Percentiles rank a stretch among this genome's conserved stretches.
Conservation (phyloP, 2,888 invertebrate genomes). For the Plagodis dolabraria region DNA sequence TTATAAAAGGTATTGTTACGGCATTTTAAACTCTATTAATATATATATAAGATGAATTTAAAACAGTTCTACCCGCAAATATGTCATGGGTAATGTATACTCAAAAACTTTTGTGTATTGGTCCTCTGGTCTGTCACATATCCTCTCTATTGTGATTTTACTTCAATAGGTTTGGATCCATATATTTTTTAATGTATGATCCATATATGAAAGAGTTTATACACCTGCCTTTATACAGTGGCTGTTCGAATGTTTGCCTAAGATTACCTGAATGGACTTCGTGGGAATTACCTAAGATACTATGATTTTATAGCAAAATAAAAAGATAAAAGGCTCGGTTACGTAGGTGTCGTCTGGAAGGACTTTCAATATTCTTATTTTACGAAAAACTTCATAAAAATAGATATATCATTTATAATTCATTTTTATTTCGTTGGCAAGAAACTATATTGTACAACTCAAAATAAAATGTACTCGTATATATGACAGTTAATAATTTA, state of each 20-base stretch:
- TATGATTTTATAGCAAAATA: neutral
- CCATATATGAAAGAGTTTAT: conserved; percentile 66
- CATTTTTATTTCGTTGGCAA: too few relatives aligned
- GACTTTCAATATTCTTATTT: neutral
- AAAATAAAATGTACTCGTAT: too few relatives aligned
- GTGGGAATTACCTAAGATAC: conserved; percentile 36
- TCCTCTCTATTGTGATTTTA: conserved; percentile 77
- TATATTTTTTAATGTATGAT: conserved; percentile 61
- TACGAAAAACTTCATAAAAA: neutral
- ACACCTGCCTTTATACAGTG: conserved; percentile 68
- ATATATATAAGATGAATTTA: conserved; percentile 2
- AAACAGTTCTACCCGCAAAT: conserved; percentile 11
- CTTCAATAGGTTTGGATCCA: conserved; percentile 68
- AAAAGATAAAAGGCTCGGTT: neutral
- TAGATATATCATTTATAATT: too few relatives aligned
- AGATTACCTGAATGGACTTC: conserved; percentile 31
- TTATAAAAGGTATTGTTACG: conserved; percentile 17
- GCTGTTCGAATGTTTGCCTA: conserved; percentile 38
- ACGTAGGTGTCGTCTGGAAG: neutral
- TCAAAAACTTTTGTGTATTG: conserved; percentile 73
- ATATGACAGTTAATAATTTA: too few relatives aligned
- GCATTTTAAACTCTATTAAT: conserved; percentile 45
- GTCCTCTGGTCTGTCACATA: conserved; percentile 83
- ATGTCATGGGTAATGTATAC: conserved; percentile 52
- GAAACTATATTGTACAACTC: too few relatives aligned